phyloP scores from a whole-genome alignment of 2,113 vertebrate genomes.

The Pandion haliaetus region DNA sequence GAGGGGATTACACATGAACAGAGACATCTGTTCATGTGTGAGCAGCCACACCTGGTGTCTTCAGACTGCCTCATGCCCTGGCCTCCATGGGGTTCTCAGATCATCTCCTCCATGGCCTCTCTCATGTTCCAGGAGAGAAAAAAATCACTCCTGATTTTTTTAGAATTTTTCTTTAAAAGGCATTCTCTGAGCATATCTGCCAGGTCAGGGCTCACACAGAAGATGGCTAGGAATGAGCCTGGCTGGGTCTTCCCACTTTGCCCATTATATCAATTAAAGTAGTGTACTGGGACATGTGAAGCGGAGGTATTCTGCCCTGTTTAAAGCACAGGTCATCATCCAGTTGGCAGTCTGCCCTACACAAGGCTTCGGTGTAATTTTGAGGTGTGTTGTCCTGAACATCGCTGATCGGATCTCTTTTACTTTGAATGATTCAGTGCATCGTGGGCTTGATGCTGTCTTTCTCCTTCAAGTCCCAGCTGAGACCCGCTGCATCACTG shows the following conservation, averaged over 20 bases:
- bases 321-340: not conserved
- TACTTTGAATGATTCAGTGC: not conserved
- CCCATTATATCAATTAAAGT: not conserved
- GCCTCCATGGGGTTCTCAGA: not conserved
- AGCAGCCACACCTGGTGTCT: constrained; percentile 20
- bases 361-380: not conserved
- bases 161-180: not conserved
- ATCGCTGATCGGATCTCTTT: not conserved
- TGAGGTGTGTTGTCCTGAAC: not conserved
- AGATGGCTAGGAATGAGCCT: not conserved
- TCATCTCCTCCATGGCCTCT: not conserved
- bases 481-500: not conserved
- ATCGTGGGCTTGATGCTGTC: not conserved
- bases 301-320: not conserved
- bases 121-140: not conserved
- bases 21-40: constrained; percentile 27
- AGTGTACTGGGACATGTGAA: not conserved
- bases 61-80: not conserved
- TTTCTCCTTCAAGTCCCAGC: not conserved
- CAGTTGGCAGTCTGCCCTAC: not conserved
- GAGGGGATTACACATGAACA: not conserved
- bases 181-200: not conserved
- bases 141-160: not conserved
- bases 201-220: not conserved
- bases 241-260: not conserved